These are phyloP conservation scores for Parotocinclus haroldoi DNA, from an alignment of 2,797 vertebrate genomes.

Conservation along the genomic window DNA sequence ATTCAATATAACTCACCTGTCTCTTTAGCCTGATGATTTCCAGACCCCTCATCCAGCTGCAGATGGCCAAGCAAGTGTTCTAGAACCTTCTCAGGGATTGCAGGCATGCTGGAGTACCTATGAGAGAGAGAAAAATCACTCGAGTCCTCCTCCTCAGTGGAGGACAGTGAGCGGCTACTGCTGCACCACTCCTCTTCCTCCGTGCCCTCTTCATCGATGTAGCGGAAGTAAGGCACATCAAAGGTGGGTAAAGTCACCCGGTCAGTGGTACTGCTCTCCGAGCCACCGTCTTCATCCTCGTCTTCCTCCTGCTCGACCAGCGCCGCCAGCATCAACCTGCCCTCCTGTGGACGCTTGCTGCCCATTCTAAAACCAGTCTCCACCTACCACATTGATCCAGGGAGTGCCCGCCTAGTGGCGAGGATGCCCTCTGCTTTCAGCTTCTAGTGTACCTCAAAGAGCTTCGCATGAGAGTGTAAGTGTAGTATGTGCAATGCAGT, in stretches of 20 bases:
- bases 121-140: slow-evolving; percentile 85
- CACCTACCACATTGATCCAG: slow-evolving; percentile 36
- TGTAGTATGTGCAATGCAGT: slow-evolving; percentile 47
- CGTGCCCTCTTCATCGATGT: slow-evolving; percentile 90
- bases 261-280: slow-evolving; percentile 57
- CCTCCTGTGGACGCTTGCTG: slow-evolving; percentile 72
- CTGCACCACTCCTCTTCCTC: slow-evolving; percentile 83
- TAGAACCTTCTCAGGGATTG: slow-evolving; percentile 93
- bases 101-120: slow-evolving; percentile 90
- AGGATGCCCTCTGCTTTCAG: slow-evolving; percentile 9
- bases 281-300: slow-evolving; percentile 66
- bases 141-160: slow-evolving; percentile 86
- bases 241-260: slow-evolving; percentile 84
- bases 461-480: slow-evolving; percentile 43
- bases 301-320: slow-evolving; percentile 77
- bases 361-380: slow-evolving; percentile 71
- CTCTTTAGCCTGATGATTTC: slow-evolving; percentile 72
- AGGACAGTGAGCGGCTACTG: slow-evolving; percentile 92
- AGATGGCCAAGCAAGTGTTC: slow-evolving; percentile 89
- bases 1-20: slow-evolving; percentile 68
- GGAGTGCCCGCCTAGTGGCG: not conserved
- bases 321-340: slow-evolving; percentile 64
- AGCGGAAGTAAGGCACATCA: slow-evolving; percentile 97
- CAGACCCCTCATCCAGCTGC: slow-evolving; percentile 75
- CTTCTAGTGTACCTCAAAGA: slow-evolving; percentile 51